Evolutionary conservation across 2,113 vertebrate species (phyloP), one percentile per base, ranked within the genome.

Genomic region (Bolborhynchus lineola): DNA sequence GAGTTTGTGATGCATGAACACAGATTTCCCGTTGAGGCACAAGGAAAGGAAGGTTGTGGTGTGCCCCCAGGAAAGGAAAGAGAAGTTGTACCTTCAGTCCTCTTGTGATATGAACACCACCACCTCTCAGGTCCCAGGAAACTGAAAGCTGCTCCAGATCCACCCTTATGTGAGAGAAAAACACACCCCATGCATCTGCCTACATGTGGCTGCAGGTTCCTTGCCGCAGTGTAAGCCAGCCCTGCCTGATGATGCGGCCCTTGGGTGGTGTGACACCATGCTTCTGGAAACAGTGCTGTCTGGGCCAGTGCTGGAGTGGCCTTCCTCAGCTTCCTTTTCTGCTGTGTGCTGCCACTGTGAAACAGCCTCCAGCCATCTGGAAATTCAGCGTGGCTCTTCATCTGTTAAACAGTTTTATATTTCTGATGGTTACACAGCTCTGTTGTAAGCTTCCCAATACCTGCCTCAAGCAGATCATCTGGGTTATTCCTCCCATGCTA

Each of bases 201-300:
- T 76, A 37, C 84, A 41, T 89, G 88, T 93, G 91, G 77, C 86
- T 91, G 88, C 95, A 92, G 81, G 93, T 95, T 82, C 70, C 57
- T 87, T 21, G 28, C 70, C 1, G 0, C 91, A 82, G 75, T 59
- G 70, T 42, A 52, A 37, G 44, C 88, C 92, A 94, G 83, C 84
- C 72, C 84, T 91, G 42, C 55, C n/a, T 68, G 82, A 20, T 70
- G 72, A 55, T 39, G 69, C 46, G 41, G 82, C 82, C 49, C 59
- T 88, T 46, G 68, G 41, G 59, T 37, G 86, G 35, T 65, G 79
- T 70, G 64, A 69, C 86, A 67, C 41, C 1, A 1, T 13, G 53
- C 59, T 81, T 17, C 64, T 16, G 64, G 60, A 26, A 84, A 42
- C 0, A 0, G 55, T 41, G 31, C 67, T 85, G 35, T 31, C 47